Percentiles rank a stretch among this genome's conserved stretches.
These are phyloP conservation scores for Pygoscelis adeliae DNA, from an alignment of 2,113 vertebrate species.

Conservation along the genomic window DNA sequence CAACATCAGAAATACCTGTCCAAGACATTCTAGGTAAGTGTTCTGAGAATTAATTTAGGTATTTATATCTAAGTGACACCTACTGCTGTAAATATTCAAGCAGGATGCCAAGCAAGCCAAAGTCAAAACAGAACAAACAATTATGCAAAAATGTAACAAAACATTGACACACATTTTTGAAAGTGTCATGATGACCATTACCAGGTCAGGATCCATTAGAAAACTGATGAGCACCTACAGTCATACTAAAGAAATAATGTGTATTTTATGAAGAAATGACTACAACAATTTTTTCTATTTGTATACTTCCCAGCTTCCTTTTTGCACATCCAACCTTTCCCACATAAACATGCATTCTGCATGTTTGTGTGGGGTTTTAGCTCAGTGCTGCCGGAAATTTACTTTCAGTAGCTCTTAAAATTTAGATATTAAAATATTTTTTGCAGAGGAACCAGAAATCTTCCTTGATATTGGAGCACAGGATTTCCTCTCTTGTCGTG, in stretches of 20 bases:
- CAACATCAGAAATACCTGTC: conserved; percentile 83
- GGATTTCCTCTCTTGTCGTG: conserved; percentile 85
- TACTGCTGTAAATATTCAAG: neutral
- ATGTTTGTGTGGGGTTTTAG: neutral
- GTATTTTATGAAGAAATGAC: neutral
- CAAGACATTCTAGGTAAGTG: conserved; percentile 90
- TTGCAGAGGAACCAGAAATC: conserved; percentile 87
- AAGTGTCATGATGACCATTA: neutral
- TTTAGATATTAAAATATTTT: neutral
- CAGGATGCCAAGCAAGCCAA: neutral
- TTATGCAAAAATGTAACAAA: neutral
- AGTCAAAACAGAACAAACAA: neutral
- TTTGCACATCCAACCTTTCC: neutral
- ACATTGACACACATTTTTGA: neutral
- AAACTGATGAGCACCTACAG: neutral
- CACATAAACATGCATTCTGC: neutral
- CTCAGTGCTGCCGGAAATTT: neutral
- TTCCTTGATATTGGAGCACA: conserved; percentile 85
- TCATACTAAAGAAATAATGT: neutral
- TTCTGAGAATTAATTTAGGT: neutral
- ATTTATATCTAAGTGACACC: neutral
- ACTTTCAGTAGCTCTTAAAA: neutral
- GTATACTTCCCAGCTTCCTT: neutral
- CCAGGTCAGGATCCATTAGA: neutral
- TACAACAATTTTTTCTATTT: neutral